Conservation (phyloP, 30 jellyfish, hydroid and myxozoan genomes). For the Chironex yamaguchii region DNA sequence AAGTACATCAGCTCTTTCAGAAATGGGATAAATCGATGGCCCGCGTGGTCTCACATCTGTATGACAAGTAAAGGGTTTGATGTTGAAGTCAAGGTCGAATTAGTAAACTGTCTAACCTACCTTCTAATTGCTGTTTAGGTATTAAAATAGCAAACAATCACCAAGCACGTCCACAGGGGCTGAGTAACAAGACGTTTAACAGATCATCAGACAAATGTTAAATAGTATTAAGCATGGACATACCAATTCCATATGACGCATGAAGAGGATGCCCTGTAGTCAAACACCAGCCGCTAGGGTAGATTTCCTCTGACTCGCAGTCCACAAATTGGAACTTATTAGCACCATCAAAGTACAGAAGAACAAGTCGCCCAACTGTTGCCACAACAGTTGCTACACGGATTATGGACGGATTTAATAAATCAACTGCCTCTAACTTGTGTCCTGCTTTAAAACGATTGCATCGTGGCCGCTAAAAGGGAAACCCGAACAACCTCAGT, state of each 20-base stretch:
- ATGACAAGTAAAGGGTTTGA: too few species aligned
- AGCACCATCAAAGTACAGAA: constrained; percentile 84
- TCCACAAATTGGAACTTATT: constrained; percentile 76
- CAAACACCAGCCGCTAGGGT: constrained; percentile 92
- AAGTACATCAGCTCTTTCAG: too few species aligned
- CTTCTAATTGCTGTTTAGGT: too few species aligned
- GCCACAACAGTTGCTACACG: constrained; percentile 85
- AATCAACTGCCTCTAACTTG: constrained; percentile 91
- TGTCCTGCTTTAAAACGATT: constrained; percentile 75
- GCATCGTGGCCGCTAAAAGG: constrained; percentile 62
- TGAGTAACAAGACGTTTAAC: too few species aligned
- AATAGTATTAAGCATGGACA: too few species aligned
- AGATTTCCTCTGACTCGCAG: constrained; percentile 72
- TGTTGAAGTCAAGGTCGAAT: too few species aligned
- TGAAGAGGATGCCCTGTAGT: constrained; percentile 80
- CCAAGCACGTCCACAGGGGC: too few species aligned
- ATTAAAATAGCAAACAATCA: too few species aligned
- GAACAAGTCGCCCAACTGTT: constrained; percentile 77
- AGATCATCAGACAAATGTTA: too few species aligned
- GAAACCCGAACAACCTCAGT: neutral
- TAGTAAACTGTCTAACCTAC: too few species aligned
- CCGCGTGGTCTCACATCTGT: too few species aligned
- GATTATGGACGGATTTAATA: constrained; percentile 72
- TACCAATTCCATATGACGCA: constrained; percentile 88
- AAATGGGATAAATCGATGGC: too few species aligned